Percentiles rank a stretch among this genome's conserved stretches.
Conservation (phyloP, 1,140 invertebrate genomes). For the Sitodiplosis mosellana region DNA sequence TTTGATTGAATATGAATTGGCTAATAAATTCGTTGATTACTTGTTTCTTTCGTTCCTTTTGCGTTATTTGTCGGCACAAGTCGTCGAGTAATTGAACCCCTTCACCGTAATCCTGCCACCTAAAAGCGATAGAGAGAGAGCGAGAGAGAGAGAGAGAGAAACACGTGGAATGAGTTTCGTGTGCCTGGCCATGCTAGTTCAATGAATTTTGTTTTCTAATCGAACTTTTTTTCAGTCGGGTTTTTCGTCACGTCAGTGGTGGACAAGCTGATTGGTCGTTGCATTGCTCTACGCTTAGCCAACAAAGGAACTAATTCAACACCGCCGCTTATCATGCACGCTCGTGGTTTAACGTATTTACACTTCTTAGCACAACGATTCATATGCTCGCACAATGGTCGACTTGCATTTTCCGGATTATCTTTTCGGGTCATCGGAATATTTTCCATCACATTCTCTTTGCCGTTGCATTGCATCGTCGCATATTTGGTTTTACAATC, state of each 20-base stretch:
- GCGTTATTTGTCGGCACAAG: conserved; percentile 23
- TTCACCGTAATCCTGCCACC: conserved; percentile 6
- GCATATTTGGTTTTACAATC: background rate
- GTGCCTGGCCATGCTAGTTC: conserved; percentile 5
- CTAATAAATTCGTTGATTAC: conserved; percentile 6
- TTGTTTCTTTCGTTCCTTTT: conserved; percentile 16
- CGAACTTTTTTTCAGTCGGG: background rate
- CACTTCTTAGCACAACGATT: conserved; percentile 4
- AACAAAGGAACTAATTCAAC: conserved; percentile 42
- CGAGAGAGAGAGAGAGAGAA: too few species aligned
- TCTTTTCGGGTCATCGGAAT: background rate
- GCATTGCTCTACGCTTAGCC: conserved; percentile 27
- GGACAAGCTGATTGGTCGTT: conserved; percentile 26
- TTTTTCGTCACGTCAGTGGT: conserved; percentile 37
- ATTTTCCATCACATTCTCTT: background rate
- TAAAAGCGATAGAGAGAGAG: too few species aligned
- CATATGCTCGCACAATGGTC: background rate
- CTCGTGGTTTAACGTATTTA: conserved; percentile 14
- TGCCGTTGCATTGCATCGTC: background rate
- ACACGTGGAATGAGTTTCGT: conserved; percentile 4
- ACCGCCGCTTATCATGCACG: conserved; percentile 29
- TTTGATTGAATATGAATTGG: background rate
- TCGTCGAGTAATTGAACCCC: conserved; percentile 18
- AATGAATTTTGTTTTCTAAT: background rate
- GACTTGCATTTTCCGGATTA: background rate